phyloP scores from a whole-genome alignment of 2,113 vertebrate species.

The Podocnemis expansa region DNA sequence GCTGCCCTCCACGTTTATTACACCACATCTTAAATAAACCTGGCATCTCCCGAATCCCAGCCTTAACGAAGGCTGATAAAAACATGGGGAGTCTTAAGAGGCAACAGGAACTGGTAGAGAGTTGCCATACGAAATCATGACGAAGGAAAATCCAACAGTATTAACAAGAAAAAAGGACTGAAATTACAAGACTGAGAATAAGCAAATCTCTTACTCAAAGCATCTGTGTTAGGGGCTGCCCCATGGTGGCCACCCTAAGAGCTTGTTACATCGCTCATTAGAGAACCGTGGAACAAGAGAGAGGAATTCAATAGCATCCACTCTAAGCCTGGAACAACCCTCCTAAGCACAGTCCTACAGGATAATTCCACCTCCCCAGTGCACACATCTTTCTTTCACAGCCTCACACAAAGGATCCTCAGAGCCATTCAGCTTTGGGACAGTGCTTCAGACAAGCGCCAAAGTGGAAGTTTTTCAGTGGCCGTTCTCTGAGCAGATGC shows the following conservation, averaged over 20 bases:
- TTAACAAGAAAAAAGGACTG: not conserved
- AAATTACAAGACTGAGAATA: not conserved
- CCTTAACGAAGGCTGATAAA: not conserved
- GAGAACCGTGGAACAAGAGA: not conserved
- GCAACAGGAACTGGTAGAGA: not conserved
- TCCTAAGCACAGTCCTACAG: not conserved
- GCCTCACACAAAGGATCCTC: slow-evolving; percentile 32
- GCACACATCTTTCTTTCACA: not conserved
- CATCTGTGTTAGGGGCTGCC: not conserved
- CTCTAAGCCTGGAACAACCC: not conserved
- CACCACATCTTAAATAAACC: slow-evolving; percentile 38
- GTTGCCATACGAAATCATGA: not conserved
- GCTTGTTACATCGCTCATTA: slow-evolving; percentile 64
- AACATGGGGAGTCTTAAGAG: not conserved
- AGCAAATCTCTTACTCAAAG: not conserved
- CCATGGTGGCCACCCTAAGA: not conserved
- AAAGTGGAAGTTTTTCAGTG: slow-evolving; percentile 20
- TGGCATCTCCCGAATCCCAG: slow-evolving; percentile 5
- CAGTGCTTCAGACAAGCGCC: not conserved
- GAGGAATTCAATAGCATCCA: not conserved
- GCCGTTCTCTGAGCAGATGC: slow-evolving; percentile 26
- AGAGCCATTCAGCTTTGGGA: not conserved
- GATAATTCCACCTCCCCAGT: not conserved
- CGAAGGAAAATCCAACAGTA: not conserved
- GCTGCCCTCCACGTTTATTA: slow-evolving; percentile 11